phyloP scores from a whole-genome alignment of 53 echinoderm and acorn worm species.

The Henricia sp. region DNA sequence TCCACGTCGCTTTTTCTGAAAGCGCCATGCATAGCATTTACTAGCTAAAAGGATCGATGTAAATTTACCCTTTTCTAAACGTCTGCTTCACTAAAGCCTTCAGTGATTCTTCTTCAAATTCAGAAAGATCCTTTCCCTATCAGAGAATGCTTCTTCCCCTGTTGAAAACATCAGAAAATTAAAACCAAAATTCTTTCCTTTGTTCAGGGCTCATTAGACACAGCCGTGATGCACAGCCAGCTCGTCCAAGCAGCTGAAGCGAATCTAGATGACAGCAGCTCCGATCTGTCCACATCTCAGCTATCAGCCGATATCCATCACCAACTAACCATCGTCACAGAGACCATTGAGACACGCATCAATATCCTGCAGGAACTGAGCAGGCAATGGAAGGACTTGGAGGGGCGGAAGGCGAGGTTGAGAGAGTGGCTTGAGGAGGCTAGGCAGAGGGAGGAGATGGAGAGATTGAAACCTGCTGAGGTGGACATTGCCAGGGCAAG shows the following conservation, averaged over 20 bases:
- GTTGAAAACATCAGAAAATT: too few relatives aligned
- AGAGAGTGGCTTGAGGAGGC: slow-evolving; percentile 75
- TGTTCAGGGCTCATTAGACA: slow-evolving; percentile 71
- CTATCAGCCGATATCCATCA: slow-evolving; percentile 68
- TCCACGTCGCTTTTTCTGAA: too few relatives aligned
- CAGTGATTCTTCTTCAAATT: too few relatives aligned
- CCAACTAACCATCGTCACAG: slow-evolving; percentile 61
- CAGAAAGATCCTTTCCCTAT: too few relatives aligned
- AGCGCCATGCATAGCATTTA: too few relatives aligned
- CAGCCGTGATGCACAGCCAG: slow-evolving; percentile 81
- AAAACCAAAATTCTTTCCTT: too few relatives aligned
- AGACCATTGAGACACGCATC: slow-evolving; percentile 67
- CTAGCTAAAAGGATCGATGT: too few relatives aligned
- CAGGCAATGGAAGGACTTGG: slow-evolving; percentile 73
- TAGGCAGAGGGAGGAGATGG: slow-evolving; percentile 53
- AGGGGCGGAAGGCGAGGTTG: slow-evolving; percentile 60
- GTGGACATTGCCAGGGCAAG: slow-evolving; percentile 65
- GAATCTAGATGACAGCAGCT: slow-evolving; percentile 68
- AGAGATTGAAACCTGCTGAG: slow-evolving; percentile 72
- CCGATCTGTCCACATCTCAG: slow-evolving; percentile 67
- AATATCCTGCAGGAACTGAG: slow-evolving; percentile 45
- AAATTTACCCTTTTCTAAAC: too few relatives aligned
- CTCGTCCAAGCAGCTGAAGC: slow-evolving; percentile 74
- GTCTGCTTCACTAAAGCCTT: too few relatives aligned
- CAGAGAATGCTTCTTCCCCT: too few relatives aligned